These are phyloP conservation scores for Apteryx mantelli DNA, from an alignment of 2,113 vertebrate genomes.

Conservation along the genomic window DNA sequence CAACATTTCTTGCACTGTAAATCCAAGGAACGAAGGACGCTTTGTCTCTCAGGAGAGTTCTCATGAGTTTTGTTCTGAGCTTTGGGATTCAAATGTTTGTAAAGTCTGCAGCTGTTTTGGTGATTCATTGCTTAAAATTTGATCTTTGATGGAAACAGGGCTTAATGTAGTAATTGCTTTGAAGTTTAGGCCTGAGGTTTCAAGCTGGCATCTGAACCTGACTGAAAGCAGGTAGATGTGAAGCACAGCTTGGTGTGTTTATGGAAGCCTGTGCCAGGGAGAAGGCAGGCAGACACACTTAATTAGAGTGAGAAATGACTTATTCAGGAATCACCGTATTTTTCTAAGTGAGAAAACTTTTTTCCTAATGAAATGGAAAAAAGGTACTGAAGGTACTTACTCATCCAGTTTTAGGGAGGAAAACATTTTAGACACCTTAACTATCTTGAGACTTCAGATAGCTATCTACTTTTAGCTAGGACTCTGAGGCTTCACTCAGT, in stretches of 20 bases:
- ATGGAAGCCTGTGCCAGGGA: not conserved
- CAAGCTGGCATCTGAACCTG: not conserved
- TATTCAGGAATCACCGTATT: not conserved
- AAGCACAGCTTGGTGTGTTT: not conserved
- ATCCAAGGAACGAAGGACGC: not conserved
- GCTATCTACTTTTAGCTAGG: not conserved
- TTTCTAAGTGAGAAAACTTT: not conserved
- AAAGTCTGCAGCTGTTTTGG: not conserved
- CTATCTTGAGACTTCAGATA: not conserved
- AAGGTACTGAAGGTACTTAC: not conserved
- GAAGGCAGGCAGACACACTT: not conserved
- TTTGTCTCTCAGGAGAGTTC: not conserved
- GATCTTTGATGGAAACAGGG: not conserved
- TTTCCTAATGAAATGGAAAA: not conserved
- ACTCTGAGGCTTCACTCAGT: not conserved
- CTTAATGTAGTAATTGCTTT: not conserved
- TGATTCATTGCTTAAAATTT: not conserved
- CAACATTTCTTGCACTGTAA: not conserved
- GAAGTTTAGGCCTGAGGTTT: not conserved
- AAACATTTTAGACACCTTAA: not conserved
- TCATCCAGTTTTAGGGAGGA: not conserved
- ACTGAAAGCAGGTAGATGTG: not conserved
- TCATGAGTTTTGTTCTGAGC: not conserved
- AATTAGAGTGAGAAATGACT: not conserved
- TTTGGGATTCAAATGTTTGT: not conserved